Evolutionary conservation across 2,888 invertebrate species (phyloP), one percentile per base, ranked within the genome.

Genomic region (Meteorus colon): DNA sequence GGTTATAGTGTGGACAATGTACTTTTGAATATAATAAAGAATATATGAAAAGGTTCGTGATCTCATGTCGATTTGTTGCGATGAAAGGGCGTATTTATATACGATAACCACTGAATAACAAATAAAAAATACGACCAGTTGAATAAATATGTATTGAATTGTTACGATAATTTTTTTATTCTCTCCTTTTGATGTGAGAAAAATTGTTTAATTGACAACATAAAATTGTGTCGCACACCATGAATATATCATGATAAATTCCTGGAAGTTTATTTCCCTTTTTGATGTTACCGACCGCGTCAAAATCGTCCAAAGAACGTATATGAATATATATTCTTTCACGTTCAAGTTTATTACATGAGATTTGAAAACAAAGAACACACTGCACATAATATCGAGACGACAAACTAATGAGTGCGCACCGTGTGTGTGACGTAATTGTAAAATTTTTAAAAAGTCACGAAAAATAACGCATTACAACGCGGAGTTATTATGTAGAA

Each of bases 371-470:
- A 55, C 55, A 55, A 55, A 55, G 19, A 19, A 19, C 41, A 41
- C 41, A n/a, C 55, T 55, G 55, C 55, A 55, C n/a, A 55, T 55
- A 19, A 55, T 55, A 55, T 55, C 19, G 19, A 55, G 55, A 19
- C 55, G 55, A 55, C 16, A 41, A 41, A 41, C 41, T 41, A 41
- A 41, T 41, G 41, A 62, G 29, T 16, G 12, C 14, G 29, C 29
- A 24, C 19, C 12, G 34, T 72, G 68, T 62, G 80, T 86, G 86
- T 86, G 86, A 87, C 86, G 86, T 87, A 88, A 88, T 89, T 84
- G 87, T 84, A 82, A 82, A 80, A 84, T 86, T 86, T 87, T 84
- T 78, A 84, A 87, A 88, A 88, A 87, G 87, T 89, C 86, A 88
- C 88, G 87, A 87, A 86, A 55, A 55, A 55, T 55, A 55, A 55